phyloP scores from a whole-genome alignment of 2,113 vertebrate genomes.

The Podarcis cretensis region DNA sequence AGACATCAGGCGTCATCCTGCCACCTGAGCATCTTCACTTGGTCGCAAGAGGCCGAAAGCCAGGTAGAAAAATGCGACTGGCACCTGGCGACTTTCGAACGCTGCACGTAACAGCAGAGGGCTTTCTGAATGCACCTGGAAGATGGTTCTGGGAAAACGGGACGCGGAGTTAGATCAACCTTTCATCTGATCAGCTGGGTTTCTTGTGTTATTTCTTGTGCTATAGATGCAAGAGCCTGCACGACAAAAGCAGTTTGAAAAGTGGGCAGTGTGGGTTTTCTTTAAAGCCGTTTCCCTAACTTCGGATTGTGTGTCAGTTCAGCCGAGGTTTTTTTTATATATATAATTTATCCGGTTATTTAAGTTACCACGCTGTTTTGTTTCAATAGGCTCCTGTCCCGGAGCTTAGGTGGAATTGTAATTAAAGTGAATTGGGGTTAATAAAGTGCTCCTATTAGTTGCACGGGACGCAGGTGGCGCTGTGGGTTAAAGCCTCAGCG shows the following conservation, averaged over 20 bases:
- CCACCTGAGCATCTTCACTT: too few species aligned
- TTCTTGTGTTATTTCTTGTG: not conserved
- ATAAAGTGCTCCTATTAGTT: not conserved
- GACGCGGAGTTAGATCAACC: not conserved
- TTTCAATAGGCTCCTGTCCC: not conserved
- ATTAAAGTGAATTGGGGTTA: constrained; percentile 1
- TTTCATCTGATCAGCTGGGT: not conserved
- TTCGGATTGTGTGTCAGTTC: not conserved
- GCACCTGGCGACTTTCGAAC: too few species aligned
- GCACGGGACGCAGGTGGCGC: too few species aligned
- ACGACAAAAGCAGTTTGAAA: too few species aligned
- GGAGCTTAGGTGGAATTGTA: not conserved
- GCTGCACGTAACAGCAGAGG: not conserved
- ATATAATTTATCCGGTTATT: not conserved
- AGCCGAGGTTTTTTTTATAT: not conserved
- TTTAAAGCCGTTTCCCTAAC: not conserved
- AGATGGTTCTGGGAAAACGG: not conserved
- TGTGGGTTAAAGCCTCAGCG: too few species aligned
- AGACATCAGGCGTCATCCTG: too few species aligned
- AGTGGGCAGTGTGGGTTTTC: not conserved
- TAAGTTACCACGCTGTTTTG: not conserved
- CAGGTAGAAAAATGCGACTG: too few species aligned
- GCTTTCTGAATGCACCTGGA: too few species aligned
- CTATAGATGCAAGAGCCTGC: too few species aligned
- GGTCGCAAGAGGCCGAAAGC: too few species aligned